Evolutionary conservation across 2,888 invertebrate species (phyloP).

Genomic region (Drosophila kuntzei): DNA sequence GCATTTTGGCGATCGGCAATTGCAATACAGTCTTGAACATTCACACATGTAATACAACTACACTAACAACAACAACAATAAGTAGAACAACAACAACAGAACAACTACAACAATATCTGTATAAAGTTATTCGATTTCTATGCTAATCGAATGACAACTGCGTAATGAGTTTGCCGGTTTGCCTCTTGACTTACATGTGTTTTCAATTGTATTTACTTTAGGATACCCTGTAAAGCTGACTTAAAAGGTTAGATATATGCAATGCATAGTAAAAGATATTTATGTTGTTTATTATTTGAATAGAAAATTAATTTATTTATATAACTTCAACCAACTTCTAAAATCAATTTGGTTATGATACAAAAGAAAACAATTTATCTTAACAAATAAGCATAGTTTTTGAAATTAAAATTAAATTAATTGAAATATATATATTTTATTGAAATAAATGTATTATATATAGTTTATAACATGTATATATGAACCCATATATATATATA

Average conservation of each 20-base stretch:
- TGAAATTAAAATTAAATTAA: no score
- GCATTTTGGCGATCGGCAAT: slow-evolving; percentile 46
- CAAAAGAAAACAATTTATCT: no score
- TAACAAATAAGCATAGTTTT: no score
- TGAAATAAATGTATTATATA: no score
- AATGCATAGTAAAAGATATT: neutral
- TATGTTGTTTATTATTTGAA: neutral
- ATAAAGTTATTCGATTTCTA: slow-evolving; percentile 64
- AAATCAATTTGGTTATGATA: no score
- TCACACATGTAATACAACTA: slow-evolving; percentile 10
- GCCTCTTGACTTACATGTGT: slow-evolving; percentile 72
- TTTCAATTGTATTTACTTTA: slow-evolving; percentile 19
- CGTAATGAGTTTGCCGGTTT: slow-evolving; percentile 70
- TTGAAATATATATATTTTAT: no score
- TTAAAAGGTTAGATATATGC: neutral
- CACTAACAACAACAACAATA: slow-evolving; percentile 3
- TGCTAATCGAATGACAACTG: slow-evolving; percentile 73
- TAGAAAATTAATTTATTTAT: no score
- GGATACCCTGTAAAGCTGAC: slow-evolving; percentile 10
- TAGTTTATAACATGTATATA: no score
- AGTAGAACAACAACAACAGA: neutral
- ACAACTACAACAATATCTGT: slow-evolving; percentile 11
- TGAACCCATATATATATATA: no score
- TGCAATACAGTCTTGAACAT: slow-evolving; percentile 21
- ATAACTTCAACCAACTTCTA: neutral